A percentile compares a stretch with the other conserved stretches of the same genome.
These are phyloP conservation scores for Anguilla anguilla DNA, from an alignment of 2,797 vertebrate species.

Conservation along the genomic window DNA sequence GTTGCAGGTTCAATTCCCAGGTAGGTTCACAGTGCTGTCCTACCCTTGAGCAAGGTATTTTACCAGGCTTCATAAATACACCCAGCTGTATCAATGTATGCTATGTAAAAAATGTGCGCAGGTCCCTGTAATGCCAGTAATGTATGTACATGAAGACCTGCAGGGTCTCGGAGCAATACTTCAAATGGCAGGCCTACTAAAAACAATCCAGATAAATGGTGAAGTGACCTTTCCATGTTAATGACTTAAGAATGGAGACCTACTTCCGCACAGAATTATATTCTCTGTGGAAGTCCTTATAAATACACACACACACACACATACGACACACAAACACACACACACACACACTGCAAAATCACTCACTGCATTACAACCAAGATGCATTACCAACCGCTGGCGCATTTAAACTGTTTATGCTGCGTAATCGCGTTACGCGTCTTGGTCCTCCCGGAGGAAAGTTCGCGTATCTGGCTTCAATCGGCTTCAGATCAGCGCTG, in stretches of 20 bases:
- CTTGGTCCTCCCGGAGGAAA: neutral
- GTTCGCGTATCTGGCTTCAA: conserved; percentile 12
- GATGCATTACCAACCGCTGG: neutral
- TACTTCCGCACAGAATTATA: conserved; percentile 17
- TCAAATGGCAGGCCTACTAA: neutral
- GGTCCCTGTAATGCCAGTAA: too few relatives aligned
- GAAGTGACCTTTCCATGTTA: conserved; percentile 23
- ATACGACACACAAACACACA: neutral
- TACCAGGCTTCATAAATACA: too few relatives aligned
- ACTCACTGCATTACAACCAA: conserved; percentile 16
- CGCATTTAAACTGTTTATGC: conserved; percentile 28
- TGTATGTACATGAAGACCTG: neutral
- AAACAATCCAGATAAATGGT: conserved; percentile 22
- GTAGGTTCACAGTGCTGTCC: too few relatives aligned
- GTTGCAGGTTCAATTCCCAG: too few relatives aligned
- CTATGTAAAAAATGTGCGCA: too few relatives aligned
- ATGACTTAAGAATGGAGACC: neutral
- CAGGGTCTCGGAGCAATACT: neutral
- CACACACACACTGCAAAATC: neutral
- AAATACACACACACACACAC: neutral
- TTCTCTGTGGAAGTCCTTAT: conserved; percentile 1
- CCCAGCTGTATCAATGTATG: too few relatives aligned
- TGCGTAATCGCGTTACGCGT: neutral
- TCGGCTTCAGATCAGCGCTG: neutral
- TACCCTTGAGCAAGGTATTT: too few relatives aligned